phyloP scores from a whole-genome alignment of 2,113 vertebrate species.

The Dasypus novemcinctus region DNA sequence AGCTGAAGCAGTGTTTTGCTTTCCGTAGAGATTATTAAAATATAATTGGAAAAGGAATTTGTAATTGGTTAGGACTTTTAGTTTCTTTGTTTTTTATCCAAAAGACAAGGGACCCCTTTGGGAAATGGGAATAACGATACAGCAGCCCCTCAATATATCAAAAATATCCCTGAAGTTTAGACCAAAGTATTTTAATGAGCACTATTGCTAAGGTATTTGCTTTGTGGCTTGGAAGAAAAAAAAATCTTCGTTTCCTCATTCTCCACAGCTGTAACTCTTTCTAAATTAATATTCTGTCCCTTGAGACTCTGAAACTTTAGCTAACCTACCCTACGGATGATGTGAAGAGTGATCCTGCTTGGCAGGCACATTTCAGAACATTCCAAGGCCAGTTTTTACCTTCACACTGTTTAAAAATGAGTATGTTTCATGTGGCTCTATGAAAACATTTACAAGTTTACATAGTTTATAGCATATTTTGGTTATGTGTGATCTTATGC shows the following conservation, averaged over 20 bases:
- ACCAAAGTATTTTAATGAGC: neutral
- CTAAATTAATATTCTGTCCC: constrained; percentile 31
- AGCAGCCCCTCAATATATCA: too few species aligned
- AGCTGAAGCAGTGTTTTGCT: neutral
- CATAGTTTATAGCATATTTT: neutral
- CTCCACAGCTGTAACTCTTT: constrained; percentile 45
- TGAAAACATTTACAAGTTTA: neutral
- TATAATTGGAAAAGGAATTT: neutral
- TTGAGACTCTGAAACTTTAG: constrained; percentile 35
- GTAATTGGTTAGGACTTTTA: constrained; percentile 4
- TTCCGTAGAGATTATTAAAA: constrained; percentile 22
- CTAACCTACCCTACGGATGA: constrained; percentile 33
- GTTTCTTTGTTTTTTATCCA: constrained; percentile 39
- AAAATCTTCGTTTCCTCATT: neutral
- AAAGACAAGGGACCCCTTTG: neutral
- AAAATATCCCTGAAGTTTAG: neutral
- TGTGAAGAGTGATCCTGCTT: constrained; percentile 48
- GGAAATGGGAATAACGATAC: neutral
- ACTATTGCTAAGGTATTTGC: neutral
- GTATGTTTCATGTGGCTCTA: neutral
- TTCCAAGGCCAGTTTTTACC: neutral
- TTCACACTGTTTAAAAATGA: neutral
- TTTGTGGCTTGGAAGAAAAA: constrained; percentile 38
- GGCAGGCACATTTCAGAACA: constrained; percentile 32
- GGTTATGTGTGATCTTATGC: neutral